phyloP scores from a whole-genome alignment of 2,113 vertebrate species.

The Pelodiscus sinensis region DNA sequence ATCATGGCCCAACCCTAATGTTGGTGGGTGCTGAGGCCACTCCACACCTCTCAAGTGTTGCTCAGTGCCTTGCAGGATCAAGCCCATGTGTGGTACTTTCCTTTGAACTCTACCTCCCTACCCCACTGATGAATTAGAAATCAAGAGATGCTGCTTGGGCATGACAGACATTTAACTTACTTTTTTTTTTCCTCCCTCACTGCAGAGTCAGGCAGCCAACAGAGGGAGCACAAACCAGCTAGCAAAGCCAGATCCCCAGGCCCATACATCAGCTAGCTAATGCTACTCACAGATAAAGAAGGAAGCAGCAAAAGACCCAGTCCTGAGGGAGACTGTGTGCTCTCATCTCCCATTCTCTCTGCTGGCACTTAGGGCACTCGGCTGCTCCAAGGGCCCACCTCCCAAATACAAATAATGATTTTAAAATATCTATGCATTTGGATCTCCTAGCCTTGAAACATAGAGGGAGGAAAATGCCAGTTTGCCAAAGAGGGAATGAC shows the following conservation, averaged over 20 bases:
- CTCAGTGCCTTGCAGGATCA: background rate
- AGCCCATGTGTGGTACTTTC: background rate
- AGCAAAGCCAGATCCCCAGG: background rate
- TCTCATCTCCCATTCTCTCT: background rate
- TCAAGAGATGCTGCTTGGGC: background rate
- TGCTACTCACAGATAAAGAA: background rate
- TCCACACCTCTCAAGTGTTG: too few species aligned
- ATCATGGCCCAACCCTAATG: background rate
- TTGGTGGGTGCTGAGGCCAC: background rate
- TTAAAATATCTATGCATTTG: background rate
- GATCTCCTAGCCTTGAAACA: background rate
- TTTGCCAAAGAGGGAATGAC: background rate
- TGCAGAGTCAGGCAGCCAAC: conserved; percentile 50
- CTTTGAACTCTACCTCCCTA: background rate
- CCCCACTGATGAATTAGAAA: background rate
- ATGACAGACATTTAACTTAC: background rate
- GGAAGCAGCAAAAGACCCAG: background rate
- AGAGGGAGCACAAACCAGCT: conserved; percentile 54
- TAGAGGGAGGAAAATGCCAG: background rate
- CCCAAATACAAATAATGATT: accelerated
- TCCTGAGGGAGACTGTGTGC: background rate
- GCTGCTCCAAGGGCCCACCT: accelerated
- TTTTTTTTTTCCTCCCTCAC: background rate
- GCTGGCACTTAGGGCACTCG: background rate
- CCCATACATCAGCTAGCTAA: background rate